Base-by-base conservation (phyloP, 2,888 invertebrate species). In the Mellilla xanthometata region DNA sequence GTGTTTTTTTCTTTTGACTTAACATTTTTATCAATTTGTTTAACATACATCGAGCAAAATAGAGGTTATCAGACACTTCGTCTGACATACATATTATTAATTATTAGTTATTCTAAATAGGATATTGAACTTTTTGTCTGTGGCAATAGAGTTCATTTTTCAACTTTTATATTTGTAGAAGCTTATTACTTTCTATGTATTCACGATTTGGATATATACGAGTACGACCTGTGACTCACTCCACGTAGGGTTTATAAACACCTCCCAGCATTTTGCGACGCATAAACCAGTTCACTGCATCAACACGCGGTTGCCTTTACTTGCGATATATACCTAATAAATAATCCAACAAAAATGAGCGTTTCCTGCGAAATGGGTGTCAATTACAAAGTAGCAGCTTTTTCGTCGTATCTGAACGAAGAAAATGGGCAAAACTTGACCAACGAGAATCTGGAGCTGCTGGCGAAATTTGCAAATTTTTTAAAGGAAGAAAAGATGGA, bases 401-500 rank as follows among this genome's bases (percentile, higher is more conserved):
- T 64, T 32, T 35, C 56, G 2, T 31, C 28, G 15, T 50, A 46
- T 31, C 28, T 58, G 11, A 46, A 55, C 33, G 41, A 56, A 12
- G 51, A 50, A 23, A 48, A 40, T 3, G 33, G 33, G 28, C 35
- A 44, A 12, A 51, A 47, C 13, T 28, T 57, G n/a, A 46, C 51
- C 1, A 40, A 42, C 12, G 55, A 65, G 46, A 65, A 68, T 46
- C 36, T 60, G 30, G 54, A 63, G 12, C 12, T 72, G 9, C 38
- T 72, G 8, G 53, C 52, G 19, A 57, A 57, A 49, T 68, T 69
- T 27, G 52, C 61, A 1, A 52, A 61, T 2, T 70, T 63, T 35
- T 39, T 72, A 5, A 55, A 64, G 47, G 42, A 52, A 2, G 45
- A 62, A 3, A 53, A 56, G 12, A 12, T n/a, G 10, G 39, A 38